phyloP scores from a whole-genome alignment of 2,888 invertebrate species.

The Cantharis rufa region DNA sequence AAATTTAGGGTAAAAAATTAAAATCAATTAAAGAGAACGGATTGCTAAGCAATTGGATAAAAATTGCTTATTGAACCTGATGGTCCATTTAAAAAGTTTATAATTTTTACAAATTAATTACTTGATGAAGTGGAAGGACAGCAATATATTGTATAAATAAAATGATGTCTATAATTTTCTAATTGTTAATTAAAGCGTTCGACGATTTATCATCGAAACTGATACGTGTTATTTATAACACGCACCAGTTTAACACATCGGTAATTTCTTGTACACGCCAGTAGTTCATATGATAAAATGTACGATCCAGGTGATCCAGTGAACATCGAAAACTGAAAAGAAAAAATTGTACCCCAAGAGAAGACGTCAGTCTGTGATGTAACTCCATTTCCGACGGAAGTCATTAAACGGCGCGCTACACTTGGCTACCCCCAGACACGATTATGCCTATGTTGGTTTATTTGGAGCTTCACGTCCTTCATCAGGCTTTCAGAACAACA shows the following conservation, averaged over 20 bases:
- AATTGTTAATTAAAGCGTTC: not conserved
- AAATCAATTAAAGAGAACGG: not conserved
- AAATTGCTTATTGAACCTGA: not conserved
- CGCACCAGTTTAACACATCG: not conserved
- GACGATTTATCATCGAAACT: too few species aligned
- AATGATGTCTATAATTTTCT: not conserved
- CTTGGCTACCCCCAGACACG: not conserved
- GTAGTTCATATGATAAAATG: not conserved
- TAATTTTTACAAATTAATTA: not conserved
- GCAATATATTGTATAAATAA: not conserved
- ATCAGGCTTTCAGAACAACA: too few species aligned
- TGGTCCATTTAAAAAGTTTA: too few species aligned
- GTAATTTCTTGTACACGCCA: not conserved
- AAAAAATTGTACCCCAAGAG: not conserved
- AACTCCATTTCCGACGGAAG: not conserved
- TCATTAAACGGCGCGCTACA: not conserved
- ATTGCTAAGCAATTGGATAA: not conserved
- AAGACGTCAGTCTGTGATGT: not conserved
- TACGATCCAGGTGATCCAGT: not conserved
- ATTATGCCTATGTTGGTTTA: not conserved
- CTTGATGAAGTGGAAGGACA: not conserved
- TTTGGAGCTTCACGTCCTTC: too few species aligned
- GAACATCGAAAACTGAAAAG: not conserved
- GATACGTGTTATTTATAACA: not conserved
- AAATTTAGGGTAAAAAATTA: not conserved